Evolutionary conservation across 2,113 vertebrate species (phyloP).

Genomic region (Neomonachus schauinslandi): DNA sequence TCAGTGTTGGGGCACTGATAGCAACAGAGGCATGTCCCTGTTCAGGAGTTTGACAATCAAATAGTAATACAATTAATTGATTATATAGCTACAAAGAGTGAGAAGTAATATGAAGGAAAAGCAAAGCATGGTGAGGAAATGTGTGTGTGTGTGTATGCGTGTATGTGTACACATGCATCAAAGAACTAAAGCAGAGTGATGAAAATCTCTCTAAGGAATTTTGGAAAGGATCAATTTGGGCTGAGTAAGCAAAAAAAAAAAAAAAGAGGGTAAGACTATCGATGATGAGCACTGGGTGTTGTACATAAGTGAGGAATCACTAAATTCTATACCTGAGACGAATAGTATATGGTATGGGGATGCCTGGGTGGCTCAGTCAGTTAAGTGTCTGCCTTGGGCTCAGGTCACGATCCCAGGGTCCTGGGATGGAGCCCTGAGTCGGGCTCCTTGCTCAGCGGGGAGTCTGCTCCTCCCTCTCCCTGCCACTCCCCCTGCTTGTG

Average conservation of each 20-base stretch:
- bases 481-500: no score
- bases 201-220: neutral
- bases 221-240: neutral
- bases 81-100: neutral
- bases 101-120: slow-evolving; percentile 16
- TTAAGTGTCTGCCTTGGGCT: no score
- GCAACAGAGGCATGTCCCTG: neutral
- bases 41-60: neutral
- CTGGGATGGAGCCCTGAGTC: no score
- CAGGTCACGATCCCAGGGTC: no score
- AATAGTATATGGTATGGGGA: neutral
- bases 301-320: neutral
- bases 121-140: neutral
- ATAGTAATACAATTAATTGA: neutral
- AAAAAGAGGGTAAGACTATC: neutral
- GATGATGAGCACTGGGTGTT: neutral
- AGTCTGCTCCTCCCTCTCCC: no score
- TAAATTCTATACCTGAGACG: neutral
- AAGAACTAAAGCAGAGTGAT: neutral
- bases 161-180: neutral
- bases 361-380: no score
- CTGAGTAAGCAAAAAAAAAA: neutral
- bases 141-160: neutral
- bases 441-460: no score
- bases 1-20: neutral